phyloP scores from a whole-genome alignment of 2,113 vertebrate genomes.

The Meles meles region DNA sequence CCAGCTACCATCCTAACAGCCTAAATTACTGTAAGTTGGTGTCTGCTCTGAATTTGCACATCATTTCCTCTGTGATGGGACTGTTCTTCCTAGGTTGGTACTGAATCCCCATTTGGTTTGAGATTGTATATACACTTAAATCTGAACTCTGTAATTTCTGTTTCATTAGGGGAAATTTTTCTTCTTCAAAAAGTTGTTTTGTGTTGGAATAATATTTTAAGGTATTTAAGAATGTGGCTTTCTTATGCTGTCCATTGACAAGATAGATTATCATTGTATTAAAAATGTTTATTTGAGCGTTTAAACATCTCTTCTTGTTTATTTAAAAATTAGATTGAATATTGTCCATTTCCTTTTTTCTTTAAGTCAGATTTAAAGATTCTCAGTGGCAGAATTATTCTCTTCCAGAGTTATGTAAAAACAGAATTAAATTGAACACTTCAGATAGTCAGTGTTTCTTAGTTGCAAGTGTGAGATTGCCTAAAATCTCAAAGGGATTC shows the following conservation, averaged over 20 bases:
- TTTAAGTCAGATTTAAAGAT: neutral
- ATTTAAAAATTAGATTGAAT: slow-evolving; percentile 18
- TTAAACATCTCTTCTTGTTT: neutral
- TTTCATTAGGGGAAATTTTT: neutral
- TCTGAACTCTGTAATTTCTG: neutral
- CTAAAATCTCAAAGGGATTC: neutral
- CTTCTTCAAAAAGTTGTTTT: slow-evolving; percentile 3
- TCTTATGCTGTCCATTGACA: neutral
- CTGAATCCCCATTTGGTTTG: neutral
- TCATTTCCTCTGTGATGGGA: neutral
- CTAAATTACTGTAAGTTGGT: neutral
- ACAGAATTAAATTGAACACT: neutral
- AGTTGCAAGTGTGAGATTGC: neutral
- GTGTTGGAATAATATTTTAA: neutral
- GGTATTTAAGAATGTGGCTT: neutral
- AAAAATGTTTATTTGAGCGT: neutral
- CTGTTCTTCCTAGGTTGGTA: neutral
- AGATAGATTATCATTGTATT: neutral
- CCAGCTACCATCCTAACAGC: neutral
- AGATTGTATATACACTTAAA: neutral
- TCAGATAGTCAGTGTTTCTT: neutral
- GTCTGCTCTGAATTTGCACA: neutral
- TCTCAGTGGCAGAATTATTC: neutral
- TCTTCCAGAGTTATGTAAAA: neutral
- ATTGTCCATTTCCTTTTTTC: neutral